Evolutionary conservation across 2,888 invertebrate species (phyloP).

Genomic region (Dioctria linearis): DNA sequence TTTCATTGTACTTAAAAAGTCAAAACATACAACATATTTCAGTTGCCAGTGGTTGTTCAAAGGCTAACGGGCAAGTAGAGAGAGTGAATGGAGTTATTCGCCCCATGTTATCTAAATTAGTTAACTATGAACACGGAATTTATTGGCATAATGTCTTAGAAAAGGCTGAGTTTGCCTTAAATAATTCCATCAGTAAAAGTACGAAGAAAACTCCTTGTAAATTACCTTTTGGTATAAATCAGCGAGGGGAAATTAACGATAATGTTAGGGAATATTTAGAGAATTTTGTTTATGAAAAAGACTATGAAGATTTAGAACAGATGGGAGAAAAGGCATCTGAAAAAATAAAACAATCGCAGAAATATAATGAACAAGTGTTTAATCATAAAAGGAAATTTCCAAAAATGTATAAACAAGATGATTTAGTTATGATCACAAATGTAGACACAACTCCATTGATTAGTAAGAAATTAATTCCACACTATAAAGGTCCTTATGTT

Average conservation of each 20-base stretch:
- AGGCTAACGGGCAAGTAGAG: no score
- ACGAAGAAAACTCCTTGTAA: constrained; percentile 61
- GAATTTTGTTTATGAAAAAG: constrained; percentile 21
- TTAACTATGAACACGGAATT: no score
- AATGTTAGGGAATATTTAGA: constrained; percentile 34
- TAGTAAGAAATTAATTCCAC: constrained; percentile 61
- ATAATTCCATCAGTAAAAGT: constrained; percentile 60
- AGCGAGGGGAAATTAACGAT: constrained; percentile 59
- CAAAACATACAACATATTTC: no score
- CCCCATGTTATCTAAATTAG: no score
- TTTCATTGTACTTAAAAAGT: no score
- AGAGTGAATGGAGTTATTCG: no score
- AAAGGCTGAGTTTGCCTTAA: constrained; percentile 60
- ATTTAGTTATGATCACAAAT: not conserved
- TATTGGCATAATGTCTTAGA: constrained; percentile 46
- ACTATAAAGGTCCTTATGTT: constrained; percentile 61
- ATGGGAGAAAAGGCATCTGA: constrained; percentile 33
- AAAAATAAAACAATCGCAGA: not conserved
- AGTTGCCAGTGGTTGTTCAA: no score
- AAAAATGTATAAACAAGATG: constrained; percentile 44
- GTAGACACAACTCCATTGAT: constrained; percentile 22
- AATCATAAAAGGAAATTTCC: not conserved
- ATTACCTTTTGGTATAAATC: constrained; percentile 61
- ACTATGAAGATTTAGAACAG: constrained; percentile 55
- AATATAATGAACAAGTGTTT: not conserved